Conservation (phyloP, 2,888 invertebrate genomes). For the Apoderus coryli region DNA sequence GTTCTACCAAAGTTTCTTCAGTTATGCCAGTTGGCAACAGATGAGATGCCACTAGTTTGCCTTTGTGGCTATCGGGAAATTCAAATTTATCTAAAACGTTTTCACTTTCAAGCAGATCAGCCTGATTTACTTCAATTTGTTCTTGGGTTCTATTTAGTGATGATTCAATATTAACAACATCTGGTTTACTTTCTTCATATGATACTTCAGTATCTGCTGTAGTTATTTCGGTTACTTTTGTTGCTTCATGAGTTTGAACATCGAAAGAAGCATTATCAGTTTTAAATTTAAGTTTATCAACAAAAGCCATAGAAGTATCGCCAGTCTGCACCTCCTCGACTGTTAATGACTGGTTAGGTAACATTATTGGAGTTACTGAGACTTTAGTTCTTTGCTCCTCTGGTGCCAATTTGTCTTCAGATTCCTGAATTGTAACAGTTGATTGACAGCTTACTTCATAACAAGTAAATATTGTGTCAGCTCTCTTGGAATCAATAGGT, state of each 20-base stretch:
- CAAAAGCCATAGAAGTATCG: slow-evolving; percentile 39
- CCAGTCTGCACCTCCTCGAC: slow-evolving; percentile 43
- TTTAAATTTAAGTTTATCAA: slow-evolving; percentile 38
- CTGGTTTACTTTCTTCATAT: slow-evolving; percentile 28
- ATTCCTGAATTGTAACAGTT: slow-evolving; percentile 49
- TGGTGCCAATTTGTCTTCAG: slow-evolving; percentile 41
- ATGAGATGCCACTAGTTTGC: slow-evolving; percentile 35
- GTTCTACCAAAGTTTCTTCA: slow-evolving; percentile 32
- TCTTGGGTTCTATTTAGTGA: slow-evolving; percentile 41
- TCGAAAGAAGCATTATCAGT: slow-evolving; percentile 38
- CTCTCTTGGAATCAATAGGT: slow-evolving; percentile 32
- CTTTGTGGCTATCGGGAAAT: slow-evolving; percentile 37
- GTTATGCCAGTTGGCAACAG: slow-evolving; percentile 39
- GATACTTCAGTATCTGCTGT: slow-evolving; percentile 50
- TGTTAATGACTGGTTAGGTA: slow-evolving; percentile 43
- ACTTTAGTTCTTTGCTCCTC: slow-evolving; percentile 37
- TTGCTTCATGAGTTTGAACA: slow-evolving; percentile 47
- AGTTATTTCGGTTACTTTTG: slow-evolving; percentile 43
- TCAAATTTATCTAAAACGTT: slow-evolving; percentile 36
- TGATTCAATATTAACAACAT: slow-evolving; percentile 28
- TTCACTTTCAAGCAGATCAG: slow-evolving; percentile 51
- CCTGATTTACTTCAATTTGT: slow-evolving; percentile 46
- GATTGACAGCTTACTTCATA: slow-evolving; percentile 44
- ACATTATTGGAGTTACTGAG: slow-evolving; percentile 43
- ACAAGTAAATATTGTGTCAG: slow-evolving; percentile 36